Conservation (phyloP, 30 jellyfish, hydroid and myxozoan species). For the Pseudorhiza aurosa region DNA sequence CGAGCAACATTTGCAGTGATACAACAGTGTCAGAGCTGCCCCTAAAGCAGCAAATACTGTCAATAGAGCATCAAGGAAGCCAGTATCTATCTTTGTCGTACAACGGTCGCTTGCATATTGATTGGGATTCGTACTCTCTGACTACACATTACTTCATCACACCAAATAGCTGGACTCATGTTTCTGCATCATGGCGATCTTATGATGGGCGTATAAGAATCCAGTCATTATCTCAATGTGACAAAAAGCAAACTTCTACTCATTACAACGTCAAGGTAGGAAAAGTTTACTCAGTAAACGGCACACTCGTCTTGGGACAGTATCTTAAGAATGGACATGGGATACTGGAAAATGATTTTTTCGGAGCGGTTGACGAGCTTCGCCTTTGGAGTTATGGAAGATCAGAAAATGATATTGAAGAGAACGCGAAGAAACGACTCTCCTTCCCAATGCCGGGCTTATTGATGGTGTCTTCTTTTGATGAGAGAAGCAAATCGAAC, state of each 20-base stretch:
- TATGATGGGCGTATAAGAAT: conserved; percentile 62
- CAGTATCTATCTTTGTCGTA: conserved; percentile 28
- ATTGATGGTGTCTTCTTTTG: conserved; percentile 38
- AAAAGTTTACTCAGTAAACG: conserved; percentile 23
- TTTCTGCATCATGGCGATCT: conserved; percentile 60
- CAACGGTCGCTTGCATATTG: conserved; percentile 31
- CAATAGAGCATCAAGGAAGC: conserved; percentile 36
- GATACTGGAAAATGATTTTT: conserved; percentile 43
- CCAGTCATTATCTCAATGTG: conserved; percentile 24
- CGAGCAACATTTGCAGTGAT: conserved; percentile 13
- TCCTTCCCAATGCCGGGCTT: conserved; percentile 42
- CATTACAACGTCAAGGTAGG: conserved; percentile 36
- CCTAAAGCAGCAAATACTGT: conserved; percentile 35
- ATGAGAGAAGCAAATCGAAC: conserved; percentile 11
- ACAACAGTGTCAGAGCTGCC: neutral
- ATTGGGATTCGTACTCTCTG: conserved; percentile 39
- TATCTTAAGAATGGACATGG: conserved; percentile 35
- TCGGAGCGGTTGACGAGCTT: conserved; percentile 65
- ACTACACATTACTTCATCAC: conserved; percentile 1
- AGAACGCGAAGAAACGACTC: conserved; percentile 3
- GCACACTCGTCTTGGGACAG: conserved; percentile 67
- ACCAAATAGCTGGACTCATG: conserved; percentile 43
- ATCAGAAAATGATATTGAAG: conserved; percentile 10
- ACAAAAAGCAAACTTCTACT: neutral
- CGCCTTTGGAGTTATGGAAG: conserved; percentile 64